Conservation (phyloP, 2,797 vertebrate genomes). For the Lerista edwardsae region DNA sequence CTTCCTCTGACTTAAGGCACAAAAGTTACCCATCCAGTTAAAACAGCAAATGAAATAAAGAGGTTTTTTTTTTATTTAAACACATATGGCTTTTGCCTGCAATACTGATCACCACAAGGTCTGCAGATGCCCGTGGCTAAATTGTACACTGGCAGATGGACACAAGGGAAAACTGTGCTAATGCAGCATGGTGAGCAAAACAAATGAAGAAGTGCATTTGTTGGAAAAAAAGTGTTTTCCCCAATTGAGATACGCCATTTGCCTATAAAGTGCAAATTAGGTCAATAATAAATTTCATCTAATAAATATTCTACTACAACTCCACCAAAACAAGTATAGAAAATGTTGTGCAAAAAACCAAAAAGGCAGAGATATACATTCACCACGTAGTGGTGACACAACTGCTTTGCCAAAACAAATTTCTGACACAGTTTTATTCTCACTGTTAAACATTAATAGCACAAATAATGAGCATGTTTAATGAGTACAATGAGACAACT, state of each 20-base stretch:
- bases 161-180: constrained; percentile 83
- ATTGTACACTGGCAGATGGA: constrained; percentile 82
- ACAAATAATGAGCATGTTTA: constrained; percentile 54
- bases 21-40: constrained; percentile 85
- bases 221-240: constrained; percentile 54
- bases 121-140: constrained; percentile 85
- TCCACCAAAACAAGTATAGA: constrained; percentile 39
- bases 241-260: constrained; percentile 63
- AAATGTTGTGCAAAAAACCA: constrained; percentile 24
- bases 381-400: constrained; percentile 14
- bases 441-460: constrained; percentile 57
- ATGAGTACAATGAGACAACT: constrained; percentile 54
- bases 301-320: constrained; percentile 38
- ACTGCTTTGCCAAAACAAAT: constrained; percentile 56
- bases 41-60: constrained; percentile 85
- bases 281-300: constrained; percentile 40
- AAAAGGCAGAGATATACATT: not conserved
- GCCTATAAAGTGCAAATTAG: constrained; percentile 82
- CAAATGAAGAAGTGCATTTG: constrained; percentile 86
- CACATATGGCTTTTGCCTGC: constrained; percentile 86
- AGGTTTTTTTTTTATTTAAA: constrained; percentile 78
- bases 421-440: constrained; percentile 51
- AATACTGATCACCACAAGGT: constrained; percentile 83
- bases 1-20: constrained; percentile 83
- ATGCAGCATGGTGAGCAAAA: constrained; percentile 87